A percentile compares a stretch with the other conserved stretches of the same genome.
phyloP scores from a whole-genome alignment of 2,888 invertebrate species.

The Megaustenia siamemsis region DNA sequence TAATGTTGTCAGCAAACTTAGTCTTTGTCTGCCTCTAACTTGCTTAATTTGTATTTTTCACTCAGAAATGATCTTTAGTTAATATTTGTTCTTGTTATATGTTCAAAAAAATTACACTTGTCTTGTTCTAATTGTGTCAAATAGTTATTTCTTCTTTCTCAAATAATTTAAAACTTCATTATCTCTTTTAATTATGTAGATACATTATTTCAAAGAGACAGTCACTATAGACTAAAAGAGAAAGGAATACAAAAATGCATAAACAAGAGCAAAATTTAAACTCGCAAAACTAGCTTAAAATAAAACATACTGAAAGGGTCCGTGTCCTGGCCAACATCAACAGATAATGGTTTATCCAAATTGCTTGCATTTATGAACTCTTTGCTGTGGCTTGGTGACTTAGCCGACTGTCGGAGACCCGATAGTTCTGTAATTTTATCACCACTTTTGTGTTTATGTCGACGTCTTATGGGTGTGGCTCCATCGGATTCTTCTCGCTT shows the following conservation, averaged over 20 bases:
- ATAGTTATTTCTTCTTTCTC: no score
- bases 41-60: no score
- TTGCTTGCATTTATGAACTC: slow-evolving; percentile 37
- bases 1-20: no score
- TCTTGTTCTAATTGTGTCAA: no score
- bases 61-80: no score
- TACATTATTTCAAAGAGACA: no score
- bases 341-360: slow-evolving; percentile 49
- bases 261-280: neutral
- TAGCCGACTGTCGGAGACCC: neutral
- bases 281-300: neutral
- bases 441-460: slow-evolving; percentile 39
- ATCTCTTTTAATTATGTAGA: no score
- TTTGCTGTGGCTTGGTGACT: slow-evolving; percentile 30
- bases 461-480: neutral
- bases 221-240: no score
- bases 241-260: neutral
- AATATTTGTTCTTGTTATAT: no score
- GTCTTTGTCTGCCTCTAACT: no score
- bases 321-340: slow-evolving; percentile 45
- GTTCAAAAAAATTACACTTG: no score
- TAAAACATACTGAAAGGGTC: slow-evolving; percentile 44
- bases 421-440: slow-evolving; percentile 15
- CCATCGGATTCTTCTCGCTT: slow-evolving; percentile 21
- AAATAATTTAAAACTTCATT: no score